Evolutionary conservation across 2,888 invertebrate genomes (phyloP).

Genomic region (Ferdinandea cuprea): DNA sequence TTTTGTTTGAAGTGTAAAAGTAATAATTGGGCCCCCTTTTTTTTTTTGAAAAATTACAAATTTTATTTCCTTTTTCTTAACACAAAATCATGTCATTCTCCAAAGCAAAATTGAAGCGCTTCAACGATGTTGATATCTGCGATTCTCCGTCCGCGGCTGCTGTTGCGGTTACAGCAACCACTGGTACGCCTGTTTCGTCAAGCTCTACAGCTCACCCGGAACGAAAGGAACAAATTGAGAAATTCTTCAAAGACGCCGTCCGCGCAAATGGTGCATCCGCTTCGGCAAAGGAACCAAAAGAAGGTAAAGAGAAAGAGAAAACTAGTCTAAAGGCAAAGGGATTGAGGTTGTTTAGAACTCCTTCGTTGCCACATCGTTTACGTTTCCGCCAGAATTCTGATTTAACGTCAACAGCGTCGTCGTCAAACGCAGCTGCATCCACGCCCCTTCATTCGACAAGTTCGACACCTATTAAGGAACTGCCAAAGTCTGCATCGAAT

Average conservation of each 20-base stretch:
- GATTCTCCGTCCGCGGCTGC: conserved; percentile 77
- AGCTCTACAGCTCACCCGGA: conserved; percentile 77
- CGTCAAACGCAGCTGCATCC: conserved; percentile 78
- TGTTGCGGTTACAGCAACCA: conserved; percentile 65
- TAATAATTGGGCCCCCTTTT: conserved; percentile 9
- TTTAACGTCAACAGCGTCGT: conserved; percentile 75
- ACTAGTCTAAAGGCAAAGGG: conserved; percentile 79
- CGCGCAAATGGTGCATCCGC: conserved; percentile 80
- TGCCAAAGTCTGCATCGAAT: conserved; percentile 81
- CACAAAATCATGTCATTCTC: conserved; percentile 80
- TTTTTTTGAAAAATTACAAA: background rate
- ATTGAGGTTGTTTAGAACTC: conserved; percentile 81
- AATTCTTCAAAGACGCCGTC: conserved; percentile 82
- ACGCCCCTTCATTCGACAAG: conserved; percentile 80
- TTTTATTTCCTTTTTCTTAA: background rate
- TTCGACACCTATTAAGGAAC: conserved; percentile 81
- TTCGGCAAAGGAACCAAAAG: conserved; percentile 80
- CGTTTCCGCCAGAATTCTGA: conserved; percentile 80
- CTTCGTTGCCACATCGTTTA: conserved; percentile 82
- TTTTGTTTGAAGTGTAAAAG: conserved; percentile 2
- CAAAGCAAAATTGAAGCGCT: conserved; percentile 83
- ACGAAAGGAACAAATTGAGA: conserved; percentile 82
- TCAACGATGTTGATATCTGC: conserved; percentile 82
- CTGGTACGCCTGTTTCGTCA: conserved; percentile 68
- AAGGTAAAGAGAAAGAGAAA: conserved; percentile 79